A percentile compares a stretch with the other conserved stretches of the same genome.
Evolutionary conservation across 2,888 invertebrate genomes (phyloP).

Genomic region (Odiellus spinosus): DNA sequence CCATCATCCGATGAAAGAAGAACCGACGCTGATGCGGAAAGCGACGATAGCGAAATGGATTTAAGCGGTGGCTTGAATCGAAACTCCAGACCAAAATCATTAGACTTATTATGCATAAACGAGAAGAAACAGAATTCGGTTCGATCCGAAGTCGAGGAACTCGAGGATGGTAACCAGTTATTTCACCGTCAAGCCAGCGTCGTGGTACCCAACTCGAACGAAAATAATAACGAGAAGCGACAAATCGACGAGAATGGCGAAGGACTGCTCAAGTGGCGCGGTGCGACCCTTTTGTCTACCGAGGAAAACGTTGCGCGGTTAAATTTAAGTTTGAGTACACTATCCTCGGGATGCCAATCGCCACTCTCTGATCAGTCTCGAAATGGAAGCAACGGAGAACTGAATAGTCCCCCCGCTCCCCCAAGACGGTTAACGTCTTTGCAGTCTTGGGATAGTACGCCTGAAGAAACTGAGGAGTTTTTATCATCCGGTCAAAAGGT

Average conservation of each 20-base stretch:
- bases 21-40: conserved; percentile 5
- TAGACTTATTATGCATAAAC: conserved; percentile 1
- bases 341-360: not conserved
- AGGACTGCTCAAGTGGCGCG: conserved; percentile 55
- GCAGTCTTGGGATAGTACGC: too few species aligned
- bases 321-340: not conserved
- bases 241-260: conserved; percentile 6
- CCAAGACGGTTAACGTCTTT: too few species aligned
- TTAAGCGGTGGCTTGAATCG: conserved; percentile 4
- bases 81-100: not conserved
- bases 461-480: too few species aligned
- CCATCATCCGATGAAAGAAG: conserved; percentile 7
- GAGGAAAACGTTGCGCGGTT: conserved; percentile 34
- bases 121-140: conserved; percentile 10
- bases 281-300: conserved; percentile 51
- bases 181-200: conserved; percentile 15
- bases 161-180: not conserved
- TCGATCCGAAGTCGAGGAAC: not conserved
- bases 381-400: too few species aligned
- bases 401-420: too few species aligned
- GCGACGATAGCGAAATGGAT: conserved; percentile 10
- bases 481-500: too few species aligned
- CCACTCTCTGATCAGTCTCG: too few species aligned
- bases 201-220: conserved; percentile 8
- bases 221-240: conserved; percentile 4